phyloP scores from a whole-genome alignment of 1,140 invertebrate genomes.

The Drosophila virilis region DNA sequence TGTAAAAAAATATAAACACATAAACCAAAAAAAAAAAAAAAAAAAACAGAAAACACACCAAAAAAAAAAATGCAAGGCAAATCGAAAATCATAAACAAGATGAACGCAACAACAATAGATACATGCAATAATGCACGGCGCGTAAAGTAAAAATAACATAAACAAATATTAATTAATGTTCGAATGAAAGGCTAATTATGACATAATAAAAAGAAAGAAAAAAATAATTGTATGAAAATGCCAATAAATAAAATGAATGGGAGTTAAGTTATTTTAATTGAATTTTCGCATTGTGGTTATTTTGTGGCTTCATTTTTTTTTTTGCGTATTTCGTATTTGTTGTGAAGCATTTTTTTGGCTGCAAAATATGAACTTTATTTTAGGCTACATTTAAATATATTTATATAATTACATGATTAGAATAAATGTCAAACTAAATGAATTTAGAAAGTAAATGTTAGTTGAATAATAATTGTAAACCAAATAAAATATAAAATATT shows the following conservation, averaged over 20 bases:
- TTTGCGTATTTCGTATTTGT: slow-evolving; percentile 34
- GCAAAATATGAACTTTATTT: slow-evolving; percentile 60
- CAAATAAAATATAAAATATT: not conserved
- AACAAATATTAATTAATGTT: slow-evolving; percentile 73
- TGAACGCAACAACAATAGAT: slow-evolving; percentile 46
- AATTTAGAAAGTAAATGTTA: slow-evolving; percentile 66
- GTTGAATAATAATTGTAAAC: slow-evolving; percentile 43
- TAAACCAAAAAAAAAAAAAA: too few species aligned
- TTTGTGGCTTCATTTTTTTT: slow-evolving; percentile 37
- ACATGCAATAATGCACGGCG: slow-evolving; percentile 23
- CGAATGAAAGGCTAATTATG: slow-evolving; percentile 31
- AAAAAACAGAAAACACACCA: too few species aligned
- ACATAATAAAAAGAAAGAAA: slow-evolving; percentile 35
- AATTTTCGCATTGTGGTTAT: slow-evolving; percentile 68
- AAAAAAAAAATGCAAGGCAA: slow-evolving; percentile 32
- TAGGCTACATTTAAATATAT: slow-evolving; percentile 51
- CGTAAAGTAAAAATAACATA: slow-evolving; percentile 33
- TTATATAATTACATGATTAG: slow-evolving; percentile 36
- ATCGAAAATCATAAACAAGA: slow-evolving; percentile 50
- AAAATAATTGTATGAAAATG: slow-evolving; percentile 34
- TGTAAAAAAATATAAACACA: slow-evolving; percentile 60
- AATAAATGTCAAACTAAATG: slow-evolving; percentile 42
- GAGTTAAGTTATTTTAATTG: slow-evolving; percentile 63
- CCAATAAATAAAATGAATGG: slow-evolving; percentile 40
- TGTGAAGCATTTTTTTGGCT: slow-evolving; percentile 45